Base-by-base conservation (phyloP, 2,888 invertebrate species). In the Heliconius hortense region DNA sequence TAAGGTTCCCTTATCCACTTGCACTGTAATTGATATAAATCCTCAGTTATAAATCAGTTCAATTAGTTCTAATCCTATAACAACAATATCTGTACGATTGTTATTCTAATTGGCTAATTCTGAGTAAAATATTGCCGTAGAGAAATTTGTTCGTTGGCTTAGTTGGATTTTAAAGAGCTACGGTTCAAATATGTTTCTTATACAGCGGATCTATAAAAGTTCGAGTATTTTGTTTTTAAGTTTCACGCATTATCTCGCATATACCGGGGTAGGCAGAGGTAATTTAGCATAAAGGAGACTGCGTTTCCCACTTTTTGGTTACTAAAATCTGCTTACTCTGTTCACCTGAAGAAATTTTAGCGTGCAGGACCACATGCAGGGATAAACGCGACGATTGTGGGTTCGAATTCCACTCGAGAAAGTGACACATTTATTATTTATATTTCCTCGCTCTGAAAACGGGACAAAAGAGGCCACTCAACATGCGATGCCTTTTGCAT, bases 41-140 rank as follows among this genome's bases (percentile, higher is more conserved):
- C 66, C 24, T 24, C 24, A 24, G 66, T 66, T 24, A n/a, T 39
- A 39, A 64, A 64, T 35, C 28, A 64, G 35, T 31, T 64, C 63
- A 66, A 39, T 24, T 66, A 66, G 39, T 43, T 24, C 39, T 66
- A 39, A 66, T 66, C 24, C 39, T 66, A 66, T 66, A 66, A 66
- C 24, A 66, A 66, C 66, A 66, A 24, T 43, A 66, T 66, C 39
- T 24, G 66, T 35, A 66, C 24, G 39, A 24, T 66, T 39, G 39
- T 24, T 24, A 11, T 66, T 66, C 66, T 66, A 66, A 66, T 66
- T 66, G 69, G 28, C 28, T 28, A 28, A 68, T 53, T 48, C 31
- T 31, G 24, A 53, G 53, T 69, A 15, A 56, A 69, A 31, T 53
- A 56, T 28, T 53, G 13, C 66, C 24, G 24, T 39, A 35, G 24